phyloP scores from a whole-genome alignment of 2,113 vertebrate genomes.

The Prochilodus magdalenae region DNA sequence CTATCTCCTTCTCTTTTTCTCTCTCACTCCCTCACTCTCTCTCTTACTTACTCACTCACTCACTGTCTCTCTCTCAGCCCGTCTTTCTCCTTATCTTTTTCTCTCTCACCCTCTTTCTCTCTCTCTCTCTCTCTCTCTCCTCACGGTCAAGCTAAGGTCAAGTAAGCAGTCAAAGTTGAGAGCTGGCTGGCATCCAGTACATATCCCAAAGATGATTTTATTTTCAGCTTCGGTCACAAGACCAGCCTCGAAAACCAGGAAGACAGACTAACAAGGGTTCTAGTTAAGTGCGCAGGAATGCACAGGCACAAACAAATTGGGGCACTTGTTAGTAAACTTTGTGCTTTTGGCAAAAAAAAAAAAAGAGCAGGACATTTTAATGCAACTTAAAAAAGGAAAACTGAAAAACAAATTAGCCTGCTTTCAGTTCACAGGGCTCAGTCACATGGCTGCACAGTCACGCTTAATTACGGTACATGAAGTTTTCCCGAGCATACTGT shows the following conservation, averaged over 20 bases:
- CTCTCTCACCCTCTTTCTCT: background rate
- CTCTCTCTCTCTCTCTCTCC: background rate
- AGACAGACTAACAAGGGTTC: background rate
- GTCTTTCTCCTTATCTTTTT: background rate
- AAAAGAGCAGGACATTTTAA: too few relatives aligned
- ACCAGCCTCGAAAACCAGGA: background rate
- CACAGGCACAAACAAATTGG: background rate
- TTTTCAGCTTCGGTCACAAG: background rate
- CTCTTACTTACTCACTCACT: background rate
- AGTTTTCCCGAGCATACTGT: too few relatives aligned
- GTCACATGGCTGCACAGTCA: too few relatives aligned
- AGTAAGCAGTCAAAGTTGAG: background rate
- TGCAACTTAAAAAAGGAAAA: too few relatives aligned
- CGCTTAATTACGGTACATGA: too few relatives aligned
- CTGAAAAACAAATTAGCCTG: too few relatives aligned
- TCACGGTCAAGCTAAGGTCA: background rate
- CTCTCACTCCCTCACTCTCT: background rate
- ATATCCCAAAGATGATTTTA: conserved; percentile 17
- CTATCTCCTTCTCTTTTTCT: background rate
- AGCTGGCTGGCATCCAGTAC: background rate
- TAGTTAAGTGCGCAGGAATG: too few relatives aligned
- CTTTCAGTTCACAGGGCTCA: too few relatives aligned
- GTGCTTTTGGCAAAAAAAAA: too few relatives aligned
- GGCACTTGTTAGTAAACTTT: background rate
- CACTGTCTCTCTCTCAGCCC: background rate